Conservation (phyloP, 2,113 vertebrate genomes). For the Ramphastos sulfuratus region DNA sequence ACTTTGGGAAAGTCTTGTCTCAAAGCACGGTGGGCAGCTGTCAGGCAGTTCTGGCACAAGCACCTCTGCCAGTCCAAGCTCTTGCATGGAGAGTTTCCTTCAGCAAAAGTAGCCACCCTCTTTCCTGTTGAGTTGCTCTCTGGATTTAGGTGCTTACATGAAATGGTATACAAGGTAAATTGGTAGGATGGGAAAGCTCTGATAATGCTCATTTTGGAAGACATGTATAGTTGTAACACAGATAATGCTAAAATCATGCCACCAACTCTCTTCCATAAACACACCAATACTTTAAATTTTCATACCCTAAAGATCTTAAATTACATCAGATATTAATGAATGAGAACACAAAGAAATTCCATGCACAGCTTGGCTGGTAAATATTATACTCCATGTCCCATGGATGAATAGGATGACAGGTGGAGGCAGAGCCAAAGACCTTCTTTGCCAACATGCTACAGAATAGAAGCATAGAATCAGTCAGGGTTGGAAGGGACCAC, state of each 20-base stretch:
- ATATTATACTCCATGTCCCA: rapidly evolving
- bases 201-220: not conserved
- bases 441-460: too few relatives aligned
- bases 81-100: not conserved
- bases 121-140: not conserved
- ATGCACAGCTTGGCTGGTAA: rapidly evolving
- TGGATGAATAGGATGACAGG: rapidly evolving
- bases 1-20: not conserved
- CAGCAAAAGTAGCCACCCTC: too few relatives aligned
- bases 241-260: not conserved
- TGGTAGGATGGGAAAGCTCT: not conserved
- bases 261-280: not conserved
- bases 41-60: not conserved
- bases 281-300: not conserved
- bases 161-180: not conserved
- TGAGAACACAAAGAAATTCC: not conserved
- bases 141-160: not conserved
- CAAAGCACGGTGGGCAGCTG: not conserved
- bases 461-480: too few relatives aligned
- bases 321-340: not conserved
- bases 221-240: not conserved
- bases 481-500: too few relatives aligned
- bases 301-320: not conserved
- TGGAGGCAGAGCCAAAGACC: not conserved
- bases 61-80: not conserved